Conservation (phyloP, 2,888 invertebrate genomes). For the Bugula neritina region DNA sequence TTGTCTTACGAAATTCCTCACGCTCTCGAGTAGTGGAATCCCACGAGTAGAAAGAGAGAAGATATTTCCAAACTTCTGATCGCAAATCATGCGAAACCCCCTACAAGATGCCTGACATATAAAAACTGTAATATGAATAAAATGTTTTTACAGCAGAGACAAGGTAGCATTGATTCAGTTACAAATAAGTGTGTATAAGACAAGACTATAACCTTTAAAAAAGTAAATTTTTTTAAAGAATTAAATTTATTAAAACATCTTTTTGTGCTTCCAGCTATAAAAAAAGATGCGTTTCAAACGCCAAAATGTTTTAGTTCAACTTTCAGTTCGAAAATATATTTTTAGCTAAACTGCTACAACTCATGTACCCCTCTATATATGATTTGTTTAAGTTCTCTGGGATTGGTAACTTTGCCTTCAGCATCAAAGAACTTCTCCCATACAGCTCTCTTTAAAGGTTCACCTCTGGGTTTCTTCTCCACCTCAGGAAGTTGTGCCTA, state of each 20-base stretch:
- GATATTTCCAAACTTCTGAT: constrained; percentile 86
- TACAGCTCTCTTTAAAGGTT: constrained; percentile 58
- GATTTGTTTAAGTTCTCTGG: constrained; percentile 71
- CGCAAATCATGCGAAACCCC: constrained; percentile 57
- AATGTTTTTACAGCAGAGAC: too few relatives aligned
- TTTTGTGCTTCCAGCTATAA: too few relatives aligned
- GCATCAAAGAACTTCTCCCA: constrained; percentile 76
- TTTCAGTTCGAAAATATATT: too few relatives aligned
- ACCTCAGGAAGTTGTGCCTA: constrained; percentile 14
- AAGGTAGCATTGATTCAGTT: constrained; percentile 20
- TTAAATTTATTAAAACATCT: too few relatives aligned
- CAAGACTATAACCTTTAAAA: constrained; percentile 47
- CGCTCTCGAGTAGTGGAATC: constrained; percentile 69
- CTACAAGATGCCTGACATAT: too few relatives aligned
- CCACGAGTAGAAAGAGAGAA: constrained; percentile 84
- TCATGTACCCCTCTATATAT: constrained; percentile 78
- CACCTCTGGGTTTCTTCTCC: neutral
- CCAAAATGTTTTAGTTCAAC: too few relatives aligned
- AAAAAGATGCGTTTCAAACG: too few relatives aligned
- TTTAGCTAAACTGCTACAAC: too few relatives aligned
- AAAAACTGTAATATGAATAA: too few relatives aligned
- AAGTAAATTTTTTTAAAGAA: too few relatives aligned
- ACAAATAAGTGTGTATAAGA: neutral
- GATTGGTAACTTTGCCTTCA: constrained; percentile 73
- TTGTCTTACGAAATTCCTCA: constrained; percentile 64